Conservation (phyloP, 30 jellyfish, hydroid and myxozoan species). For the Sanderia malayensis region DNA sequence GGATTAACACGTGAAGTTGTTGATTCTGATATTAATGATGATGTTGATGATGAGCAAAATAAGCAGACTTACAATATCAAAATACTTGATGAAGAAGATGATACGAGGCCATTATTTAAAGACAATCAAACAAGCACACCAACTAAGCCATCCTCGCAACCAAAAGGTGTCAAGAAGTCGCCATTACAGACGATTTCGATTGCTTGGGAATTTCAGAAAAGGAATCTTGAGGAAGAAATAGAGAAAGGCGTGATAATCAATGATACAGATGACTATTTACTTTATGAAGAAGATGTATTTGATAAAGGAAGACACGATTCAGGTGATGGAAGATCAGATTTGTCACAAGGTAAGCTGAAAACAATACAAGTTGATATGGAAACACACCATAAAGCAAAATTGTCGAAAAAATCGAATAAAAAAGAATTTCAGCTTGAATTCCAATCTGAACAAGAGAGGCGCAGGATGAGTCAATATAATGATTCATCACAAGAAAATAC, state of each 20-base stretch:
- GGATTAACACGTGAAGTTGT: not conserved
- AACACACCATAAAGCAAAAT: slow-evolving; percentile 32
- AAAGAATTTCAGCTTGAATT: slow-evolving; percentile 24
- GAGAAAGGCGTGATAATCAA: slow-evolving; percentile 14
- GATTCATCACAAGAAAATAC: slow-evolving; percentile 9
- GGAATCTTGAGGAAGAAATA: slow-evolving; percentile 16
- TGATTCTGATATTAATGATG: not conserved
- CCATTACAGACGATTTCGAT: slow-evolving; percentile 38
- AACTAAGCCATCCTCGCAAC: not conserved
- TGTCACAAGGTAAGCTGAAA: slow-evolving; percentile 26
- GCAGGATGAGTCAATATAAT: not conserved
- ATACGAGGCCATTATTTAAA: slow-evolving; percentile 1
- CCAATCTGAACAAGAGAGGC: slow-evolving; percentile 35
- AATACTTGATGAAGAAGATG: slow-evolving; percentile 38
- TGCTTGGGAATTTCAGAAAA: slow-evolving; percentile 38
- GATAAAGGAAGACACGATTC: not conserved
- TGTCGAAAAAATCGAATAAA: not conserved
- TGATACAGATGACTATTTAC: slow-evolving; percentile 38
- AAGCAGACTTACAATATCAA: slow-evolving; percentile 17
- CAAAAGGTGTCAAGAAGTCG: slow-evolving; percentile 34
- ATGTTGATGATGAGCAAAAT: slow-evolving; percentile 10
- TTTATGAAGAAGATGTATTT: slow-evolving; percentile 19
- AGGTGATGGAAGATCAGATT: not conserved
- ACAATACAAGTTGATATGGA: slow-evolving; percentile 43
- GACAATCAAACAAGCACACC: slow-evolving; percentile 31